These are phyloP conservation scores for Stegodyphus mimosarum DNA, from an alignment of 1,140 invertebrate species.

Conservation along the genomic window DNA sequence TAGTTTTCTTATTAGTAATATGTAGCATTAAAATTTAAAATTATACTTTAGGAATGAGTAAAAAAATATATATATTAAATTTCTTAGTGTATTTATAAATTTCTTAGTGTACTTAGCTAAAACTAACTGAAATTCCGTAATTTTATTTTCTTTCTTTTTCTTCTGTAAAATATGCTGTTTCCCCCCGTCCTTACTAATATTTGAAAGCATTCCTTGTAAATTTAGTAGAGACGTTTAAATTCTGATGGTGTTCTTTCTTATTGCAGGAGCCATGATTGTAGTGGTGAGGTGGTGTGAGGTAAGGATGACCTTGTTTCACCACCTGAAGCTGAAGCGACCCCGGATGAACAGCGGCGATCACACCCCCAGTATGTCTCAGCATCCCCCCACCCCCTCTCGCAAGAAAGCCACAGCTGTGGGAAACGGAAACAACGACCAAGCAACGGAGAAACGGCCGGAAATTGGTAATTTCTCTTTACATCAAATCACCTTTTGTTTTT, in stretches of 20 bases:
- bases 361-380: constrained; percentile 19
- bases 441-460: not conserved
- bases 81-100: too few species aligned
- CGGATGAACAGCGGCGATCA: constrained; percentile 68
- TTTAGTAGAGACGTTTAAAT: too few species aligned
- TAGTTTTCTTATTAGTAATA: too few species aligned
- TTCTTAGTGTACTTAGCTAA: too few species aligned
- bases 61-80: too few species aligned
- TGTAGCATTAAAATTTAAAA: too few species aligned
- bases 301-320: constrained; percentile 99
- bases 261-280: constrained; percentile 95
- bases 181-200: too few species aligned
- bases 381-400: constrained; percentile 75
- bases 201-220: too few species aligned
- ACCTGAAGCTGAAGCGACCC: constrained; percentile 96
- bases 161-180: too few species aligned
- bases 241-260: constrained; percentile 1
- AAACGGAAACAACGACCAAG: constrained; percentile 25
- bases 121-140: too few species aligned
- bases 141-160: too few species aligned
- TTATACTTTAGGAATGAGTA: too few species aligned
- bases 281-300: constrained; percentile 81
- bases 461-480: not conserved
- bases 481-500: not conserved
- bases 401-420: constrained; percentile 64